Evolutionary conservation across 1,140 invertebrate genomes (phyloP), one percentile per base, ranked within the genome.

Genomic region (Harpegnathos saltator): DNA sequence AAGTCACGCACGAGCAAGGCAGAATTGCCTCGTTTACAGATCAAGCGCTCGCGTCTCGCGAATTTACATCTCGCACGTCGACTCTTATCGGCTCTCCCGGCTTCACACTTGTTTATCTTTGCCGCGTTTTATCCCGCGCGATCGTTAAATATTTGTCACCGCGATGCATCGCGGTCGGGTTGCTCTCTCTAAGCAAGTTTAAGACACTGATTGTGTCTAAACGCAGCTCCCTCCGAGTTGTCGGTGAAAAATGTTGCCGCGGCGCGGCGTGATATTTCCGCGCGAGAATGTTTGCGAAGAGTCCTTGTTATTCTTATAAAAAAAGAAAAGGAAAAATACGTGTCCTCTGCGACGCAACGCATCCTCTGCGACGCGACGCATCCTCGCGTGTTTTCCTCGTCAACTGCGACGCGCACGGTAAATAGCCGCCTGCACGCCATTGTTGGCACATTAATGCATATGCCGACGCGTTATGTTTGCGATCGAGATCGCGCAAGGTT

Each of bases 401-500:
- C 26, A 7, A 63, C 11, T 48, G n/a, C 11, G 7, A 19, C 33
- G 22, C 19, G 26, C 17, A 22, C 17, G 26, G 7, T 38, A 69
- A 56, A 78, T 17, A 69, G 14, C 56, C 15, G 9, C 14, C 54
- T 54, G 54, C 22, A 52, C 9, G n/a, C 24, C 19, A 38, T 38
- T 19, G 14, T 22, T 78, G 17, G 15, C 63, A 68, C 22, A 11
- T 69, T 69, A 44, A 33, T 71, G 14, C 9, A 9, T 52, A 58
- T 68, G 56, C 50, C 7, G 19, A 38, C 19, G 2, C 58, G 52
- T 78, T 69, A 29, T 58, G 58, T 14, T 19, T 44, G n/a, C n/a
- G 44, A 56, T 56, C 54, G 54, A 56, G 33, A 69, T 44, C 3
- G 52, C 14, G 19, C 33, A 71, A 33, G 59, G 75, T 59, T 80